A percentile compares a stretch with the other conserved stretches of the same genome.
Evolutionary conservation across 2,113 vertebrate species (phyloP).

Genomic region (Myrmophylax atrothorax): DNA sequence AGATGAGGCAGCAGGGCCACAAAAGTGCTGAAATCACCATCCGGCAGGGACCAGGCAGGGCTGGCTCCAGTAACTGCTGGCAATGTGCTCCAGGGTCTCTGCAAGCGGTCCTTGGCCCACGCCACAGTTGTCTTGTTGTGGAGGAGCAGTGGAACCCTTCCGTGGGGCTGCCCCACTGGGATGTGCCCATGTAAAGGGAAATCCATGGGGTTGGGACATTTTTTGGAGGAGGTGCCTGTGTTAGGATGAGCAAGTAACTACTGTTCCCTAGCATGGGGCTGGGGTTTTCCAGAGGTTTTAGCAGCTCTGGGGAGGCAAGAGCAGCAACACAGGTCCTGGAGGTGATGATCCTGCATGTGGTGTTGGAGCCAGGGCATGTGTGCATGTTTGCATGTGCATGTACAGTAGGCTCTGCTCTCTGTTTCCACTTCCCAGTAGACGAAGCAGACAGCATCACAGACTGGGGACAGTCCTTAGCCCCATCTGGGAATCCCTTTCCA

Average conservation of each 20-base stretch:
- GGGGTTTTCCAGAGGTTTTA: background rate
- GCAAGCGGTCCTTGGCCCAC: fast-evolving
- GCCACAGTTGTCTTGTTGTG: fast-evolving
- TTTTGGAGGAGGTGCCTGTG: background rate
- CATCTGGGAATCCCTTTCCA: background rate
- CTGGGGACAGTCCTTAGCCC: background rate
- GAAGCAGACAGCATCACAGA: background rate
- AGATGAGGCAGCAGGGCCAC: background rate
- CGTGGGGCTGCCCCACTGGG: background rate
- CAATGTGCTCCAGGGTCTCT: background rate
- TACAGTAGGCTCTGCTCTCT: background rate
- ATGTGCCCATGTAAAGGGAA: background rate
- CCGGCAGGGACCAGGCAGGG: background rate
- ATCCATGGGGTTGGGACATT: background rate
- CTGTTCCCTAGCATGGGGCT: background rate
- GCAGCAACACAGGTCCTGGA: background rate
- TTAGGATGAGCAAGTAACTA: background rate
- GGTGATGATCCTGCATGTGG: fast-evolving
- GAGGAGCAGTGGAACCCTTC: background rate
- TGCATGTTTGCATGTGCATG: background rate
- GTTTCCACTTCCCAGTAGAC: background rate
- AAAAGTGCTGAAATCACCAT: slow-evolving; percentile 24
- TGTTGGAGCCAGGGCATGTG: fast-evolving
- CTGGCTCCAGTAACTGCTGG: background rate
- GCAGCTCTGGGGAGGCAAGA: fast-evolving